Percentiles rank a stretch among this genome's conserved stretches.
These are phyloP conservation scores for Myocastor coypus DNA, from an alignment of 2,113 vertebrate species.

Conservation along the genomic window DNA sequence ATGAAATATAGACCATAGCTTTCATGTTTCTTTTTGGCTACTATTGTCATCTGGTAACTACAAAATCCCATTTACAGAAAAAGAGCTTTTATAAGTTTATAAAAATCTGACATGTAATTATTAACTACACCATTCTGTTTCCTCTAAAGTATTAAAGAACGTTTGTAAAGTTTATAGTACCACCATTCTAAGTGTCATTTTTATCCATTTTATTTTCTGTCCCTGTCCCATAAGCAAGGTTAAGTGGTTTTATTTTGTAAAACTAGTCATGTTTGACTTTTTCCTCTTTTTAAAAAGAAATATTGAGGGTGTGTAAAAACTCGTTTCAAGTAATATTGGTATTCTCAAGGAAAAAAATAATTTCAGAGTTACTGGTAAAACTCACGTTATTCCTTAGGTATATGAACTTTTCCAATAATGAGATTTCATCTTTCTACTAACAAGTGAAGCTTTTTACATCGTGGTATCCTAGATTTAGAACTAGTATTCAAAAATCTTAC, in stretches of 20 bases:
- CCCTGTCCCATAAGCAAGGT: background rate
- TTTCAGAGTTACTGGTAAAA: slow-evolving; percentile 38
- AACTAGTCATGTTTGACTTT: slow-evolving; percentile 36
- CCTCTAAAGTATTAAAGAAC: background rate
- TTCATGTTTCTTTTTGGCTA: slow-evolving; percentile 17
- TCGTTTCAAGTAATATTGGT: slow-evolving; percentile 24
- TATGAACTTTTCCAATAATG: background rate
- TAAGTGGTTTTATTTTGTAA: slow-evolving; percentile 52
- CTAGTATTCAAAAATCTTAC: background rate
- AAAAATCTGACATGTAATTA: background rate
- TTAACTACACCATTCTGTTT: slow-evolving; percentile 21
- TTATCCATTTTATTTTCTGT: slow-evolving; percentile 63
- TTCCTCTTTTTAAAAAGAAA: slow-evolving; percentile 10
- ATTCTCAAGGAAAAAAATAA: slow-evolving; percentile 51
- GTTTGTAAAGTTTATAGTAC: background rate
- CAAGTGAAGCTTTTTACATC: background rate
- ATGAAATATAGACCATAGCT: background rate
- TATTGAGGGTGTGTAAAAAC: slow-evolving; percentile 11
- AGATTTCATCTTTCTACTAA: slow-evolving; percentile 1
- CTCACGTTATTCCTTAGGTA: background rate
- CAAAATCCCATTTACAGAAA: slow-evolving; percentile 33
- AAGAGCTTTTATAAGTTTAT: slow-evolving; percentile 42
- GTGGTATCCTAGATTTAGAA: background rate
- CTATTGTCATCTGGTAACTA: background rate
- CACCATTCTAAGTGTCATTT: slow-evolving; percentile 34